These are phyloP conservation scores for Trematocara marginatum DNA, from an alignment of 2,113 vertebrate genomes.

Conservation along the genomic window DNA sequence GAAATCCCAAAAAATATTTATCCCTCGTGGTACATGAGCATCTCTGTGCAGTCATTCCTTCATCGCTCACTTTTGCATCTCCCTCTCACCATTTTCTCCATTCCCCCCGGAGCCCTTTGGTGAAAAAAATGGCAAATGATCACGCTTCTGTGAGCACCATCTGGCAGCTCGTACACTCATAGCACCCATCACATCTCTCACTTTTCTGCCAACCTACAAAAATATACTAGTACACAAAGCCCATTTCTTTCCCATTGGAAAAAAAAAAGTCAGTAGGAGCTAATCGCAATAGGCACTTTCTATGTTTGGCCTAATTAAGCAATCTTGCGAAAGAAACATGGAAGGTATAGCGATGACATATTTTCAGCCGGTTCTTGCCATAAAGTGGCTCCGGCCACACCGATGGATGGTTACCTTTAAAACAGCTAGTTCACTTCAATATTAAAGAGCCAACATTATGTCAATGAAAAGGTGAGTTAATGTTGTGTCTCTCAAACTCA, in stretches of 20 bases:
- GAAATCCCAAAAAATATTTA: background rate
- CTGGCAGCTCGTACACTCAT: constrained; percentile 67
- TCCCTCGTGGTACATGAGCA: background rate
- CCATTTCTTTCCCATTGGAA: background rate
- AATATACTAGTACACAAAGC: background rate
- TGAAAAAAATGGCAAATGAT: constrained; percentile 68
- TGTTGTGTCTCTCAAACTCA: background rate
- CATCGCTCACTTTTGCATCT: background rate
- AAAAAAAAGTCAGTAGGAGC: background rate
- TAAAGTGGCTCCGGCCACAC: background rate
- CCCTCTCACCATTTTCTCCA: background rate
- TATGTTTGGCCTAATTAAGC: background rate
- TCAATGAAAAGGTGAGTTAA: background rate
- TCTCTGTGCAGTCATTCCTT: background rate
- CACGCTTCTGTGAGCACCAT: constrained; percentile 74
- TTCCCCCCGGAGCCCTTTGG: constrained; percentile 59
- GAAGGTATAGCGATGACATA: background rate
- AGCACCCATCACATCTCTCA: constrained; percentile 53
- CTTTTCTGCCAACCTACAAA: constrained; percentile 15
- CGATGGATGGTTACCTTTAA: background rate
- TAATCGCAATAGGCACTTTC: background rate
- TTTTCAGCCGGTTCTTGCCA: background rate
- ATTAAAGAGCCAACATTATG: background rate
- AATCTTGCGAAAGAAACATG: background rate
- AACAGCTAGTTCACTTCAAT: background rate